Percentiles rank a stretch among this genome's conserved stretches.
phyloP scores from a whole-genome alignment of 1,140 invertebrate genomes.

The Ctenoplectra terminalis region DNA sequence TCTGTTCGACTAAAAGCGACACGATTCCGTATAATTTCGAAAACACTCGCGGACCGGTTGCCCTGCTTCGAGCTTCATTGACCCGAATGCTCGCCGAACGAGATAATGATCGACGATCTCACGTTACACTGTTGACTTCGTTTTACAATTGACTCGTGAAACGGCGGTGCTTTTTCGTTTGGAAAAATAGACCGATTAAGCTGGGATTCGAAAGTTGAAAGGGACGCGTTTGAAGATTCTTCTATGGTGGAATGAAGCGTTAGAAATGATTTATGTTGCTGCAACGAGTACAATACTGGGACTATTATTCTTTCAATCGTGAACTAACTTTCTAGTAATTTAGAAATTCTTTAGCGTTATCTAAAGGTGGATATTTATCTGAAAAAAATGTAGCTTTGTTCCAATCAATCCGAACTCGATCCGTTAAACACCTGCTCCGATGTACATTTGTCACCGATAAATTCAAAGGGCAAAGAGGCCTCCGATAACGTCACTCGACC shows the following conservation, averaged over 20 bases:
- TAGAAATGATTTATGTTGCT: no score
- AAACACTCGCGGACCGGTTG: neutral
- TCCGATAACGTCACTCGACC: neutral
- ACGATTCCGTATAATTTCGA: neutral
- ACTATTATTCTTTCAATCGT: no score
- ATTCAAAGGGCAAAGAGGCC: no score
- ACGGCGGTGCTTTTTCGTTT: neutral
- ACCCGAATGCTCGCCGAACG: conserved; percentile 14
- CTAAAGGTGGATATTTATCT: no score
- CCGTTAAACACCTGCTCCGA: neutral
- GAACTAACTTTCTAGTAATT: no score
- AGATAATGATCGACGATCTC: conserved; percentile 12
- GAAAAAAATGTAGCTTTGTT: no score
- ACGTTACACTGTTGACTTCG: neutral
- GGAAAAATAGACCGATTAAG: neutral
- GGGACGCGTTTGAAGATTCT: no score
- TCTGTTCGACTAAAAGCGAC: neutral
- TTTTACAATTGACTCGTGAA: neutral
- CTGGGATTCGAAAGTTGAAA: neutral
- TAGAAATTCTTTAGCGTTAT: no score
- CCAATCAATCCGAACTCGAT: no score
- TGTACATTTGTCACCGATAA: neutral
- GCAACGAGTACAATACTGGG: no score
- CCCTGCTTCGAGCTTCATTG: neutral
- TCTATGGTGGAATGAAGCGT: no score